Conservation (phyloP, 2,888 invertebrate genomes). For the Lampropteryx suffumata region DNA sequence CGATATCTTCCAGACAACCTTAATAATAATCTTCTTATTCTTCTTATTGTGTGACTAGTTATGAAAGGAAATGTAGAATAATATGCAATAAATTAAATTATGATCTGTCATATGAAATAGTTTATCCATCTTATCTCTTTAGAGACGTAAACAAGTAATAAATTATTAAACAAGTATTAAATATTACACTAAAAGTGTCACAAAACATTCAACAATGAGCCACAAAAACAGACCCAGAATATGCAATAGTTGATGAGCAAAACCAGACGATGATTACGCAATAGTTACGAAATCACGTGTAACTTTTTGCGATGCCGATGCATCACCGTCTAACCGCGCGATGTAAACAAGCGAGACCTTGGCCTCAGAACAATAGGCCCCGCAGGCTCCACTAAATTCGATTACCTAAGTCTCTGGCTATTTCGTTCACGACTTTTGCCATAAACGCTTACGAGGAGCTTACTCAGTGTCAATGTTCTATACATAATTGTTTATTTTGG, state of each 20-base stretch:
- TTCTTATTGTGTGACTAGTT: too few species aligned
- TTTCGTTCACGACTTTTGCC: conserved; percentile 71
- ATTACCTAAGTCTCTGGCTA: conserved; percentile 68
- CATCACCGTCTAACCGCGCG: conserved; percentile 54
- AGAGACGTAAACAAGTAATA: too few species aligned
- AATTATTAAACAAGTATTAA: not conserved
- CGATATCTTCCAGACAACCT: too few species aligned
- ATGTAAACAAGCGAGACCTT: conserved; percentile 78
- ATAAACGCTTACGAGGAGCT: conserved; percentile 43
- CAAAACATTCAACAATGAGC: not conserved
- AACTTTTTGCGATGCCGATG: conserved; percentile 48
- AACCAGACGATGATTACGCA: conserved; percentile 3
- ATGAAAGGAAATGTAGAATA: too few species aligned
- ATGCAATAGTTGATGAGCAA: not conserved
- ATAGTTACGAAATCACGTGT: conserved; percentile 26
- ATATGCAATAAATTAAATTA: too few species aligned
- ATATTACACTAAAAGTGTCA: not conserved
- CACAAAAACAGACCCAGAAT: not conserved
- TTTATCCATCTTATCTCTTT: too few species aligned
- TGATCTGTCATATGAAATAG: too few species aligned
- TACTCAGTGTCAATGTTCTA: too few species aligned
- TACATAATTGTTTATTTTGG: too few species aligned
- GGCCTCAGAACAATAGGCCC: conserved; percentile 76
- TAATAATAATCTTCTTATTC: too few species aligned
- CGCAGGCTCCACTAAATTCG: conserved; percentile 73